phyloP scores from a whole-genome alignment of 2,797 vertebrate genomes.

The Halcyon smyrnensis region DNA sequence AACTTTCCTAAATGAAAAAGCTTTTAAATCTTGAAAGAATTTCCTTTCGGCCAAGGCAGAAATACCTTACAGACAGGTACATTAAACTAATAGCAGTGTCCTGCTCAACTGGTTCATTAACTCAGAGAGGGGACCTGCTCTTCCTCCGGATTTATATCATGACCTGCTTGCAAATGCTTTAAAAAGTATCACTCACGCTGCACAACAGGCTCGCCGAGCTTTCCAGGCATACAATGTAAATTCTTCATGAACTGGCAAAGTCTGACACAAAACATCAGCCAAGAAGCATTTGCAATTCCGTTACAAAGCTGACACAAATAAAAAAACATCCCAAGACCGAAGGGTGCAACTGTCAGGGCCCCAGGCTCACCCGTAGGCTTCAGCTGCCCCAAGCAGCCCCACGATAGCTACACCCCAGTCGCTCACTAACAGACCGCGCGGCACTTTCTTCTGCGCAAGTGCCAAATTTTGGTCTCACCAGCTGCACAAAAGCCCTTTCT shows the following conservation, averaged over 20 bases:
- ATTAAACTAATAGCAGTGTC: not conserved
- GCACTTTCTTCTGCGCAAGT: not conserved
- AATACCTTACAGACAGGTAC: not conserved
- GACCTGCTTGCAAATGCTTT: not conserved
- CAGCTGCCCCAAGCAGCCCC: not conserved
- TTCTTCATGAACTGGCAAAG: not conserved
- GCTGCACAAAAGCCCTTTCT: not conserved
- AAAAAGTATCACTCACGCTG: not conserved
- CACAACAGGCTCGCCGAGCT: not conserved
- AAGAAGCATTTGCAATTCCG: not conserved
- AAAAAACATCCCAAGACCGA: not conserved
- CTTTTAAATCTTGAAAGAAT: not conserved
- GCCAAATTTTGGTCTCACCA: not conserved
- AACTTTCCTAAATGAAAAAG: not conserved
- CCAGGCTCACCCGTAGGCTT: fast-evolving
- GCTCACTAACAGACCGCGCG: fast-evolving
- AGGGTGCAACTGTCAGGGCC: not conserved
- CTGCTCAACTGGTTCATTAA: not conserved
- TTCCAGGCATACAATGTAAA: not conserved
- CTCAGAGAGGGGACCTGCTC: not conserved
- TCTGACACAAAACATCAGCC: not conserved
- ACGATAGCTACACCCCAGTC: not conserved
- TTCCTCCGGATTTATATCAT: not conserved
- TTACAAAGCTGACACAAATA: not conserved
- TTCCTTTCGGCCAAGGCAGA: not conserved